Evolutionary conservation across 2,797 vertebrate species (phyloP).

Genomic region (Acanthiza pusilla): DNA sequence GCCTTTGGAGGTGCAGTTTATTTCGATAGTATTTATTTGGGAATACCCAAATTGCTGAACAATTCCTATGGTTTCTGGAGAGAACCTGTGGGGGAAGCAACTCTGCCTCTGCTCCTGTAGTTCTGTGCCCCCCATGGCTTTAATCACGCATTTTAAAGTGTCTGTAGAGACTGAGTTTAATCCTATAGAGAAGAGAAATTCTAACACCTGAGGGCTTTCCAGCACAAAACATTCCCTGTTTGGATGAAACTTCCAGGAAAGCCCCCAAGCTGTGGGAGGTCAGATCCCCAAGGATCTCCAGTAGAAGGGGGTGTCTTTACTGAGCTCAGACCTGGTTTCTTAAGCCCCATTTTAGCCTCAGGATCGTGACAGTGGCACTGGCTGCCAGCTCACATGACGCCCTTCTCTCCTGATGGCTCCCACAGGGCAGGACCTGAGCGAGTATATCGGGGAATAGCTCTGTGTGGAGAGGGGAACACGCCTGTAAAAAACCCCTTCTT

Average conservation of each 20-base stretch:
- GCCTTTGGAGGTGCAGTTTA: background rate
- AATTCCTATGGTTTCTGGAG: background rate
- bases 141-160: background rate
- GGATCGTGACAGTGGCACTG: background rate
- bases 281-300: background rate
- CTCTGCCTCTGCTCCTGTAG: background rate
- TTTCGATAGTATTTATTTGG: background rate
- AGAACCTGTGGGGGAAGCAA: background rate
- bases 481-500: background rate
- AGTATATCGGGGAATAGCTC: background rate
- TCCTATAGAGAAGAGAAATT: background rate
- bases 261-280: background rate
- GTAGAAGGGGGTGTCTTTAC: background rate
- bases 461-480: background rate
- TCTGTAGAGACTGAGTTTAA: background rate
- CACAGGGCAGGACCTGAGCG: background rate
- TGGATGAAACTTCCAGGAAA: background rate
- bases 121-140: background rate
- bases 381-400: accelerated
- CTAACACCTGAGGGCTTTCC: background rate
- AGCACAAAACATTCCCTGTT: background rate
- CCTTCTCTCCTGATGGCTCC: background rate
- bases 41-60: background rate
- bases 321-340: background rate
- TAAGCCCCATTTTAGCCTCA: background rate